Evolutionary conservation across 2,888 invertebrate species (phyloP).

Genomic region (Netelia virgata): DNA sequence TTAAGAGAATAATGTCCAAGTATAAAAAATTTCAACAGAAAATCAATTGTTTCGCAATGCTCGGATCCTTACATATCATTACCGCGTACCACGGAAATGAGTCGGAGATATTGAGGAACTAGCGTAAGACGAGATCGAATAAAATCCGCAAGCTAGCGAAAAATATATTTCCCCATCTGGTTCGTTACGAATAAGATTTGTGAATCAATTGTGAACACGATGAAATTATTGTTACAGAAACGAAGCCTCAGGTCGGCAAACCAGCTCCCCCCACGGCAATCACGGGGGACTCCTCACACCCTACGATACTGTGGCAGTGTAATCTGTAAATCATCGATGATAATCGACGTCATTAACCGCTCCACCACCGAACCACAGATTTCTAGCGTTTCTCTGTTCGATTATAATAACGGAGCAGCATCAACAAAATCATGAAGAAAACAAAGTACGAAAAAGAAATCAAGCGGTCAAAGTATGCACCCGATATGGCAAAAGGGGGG

Average conservation of each 20-base stretch:
- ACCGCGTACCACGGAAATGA: too few relatives aligned
- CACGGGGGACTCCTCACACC: slow-evolving; percentile 95
- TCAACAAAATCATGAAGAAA: slow-evolving; percentile 66
- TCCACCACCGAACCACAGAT: slow-evolving; percentile 50
- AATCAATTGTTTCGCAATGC: too few relatives aligned
- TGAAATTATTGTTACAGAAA: slow-evolving; percentile 88
- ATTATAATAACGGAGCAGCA: slow-evolving; percentile 17
- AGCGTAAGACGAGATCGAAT: slow-evolving; percentile 46
- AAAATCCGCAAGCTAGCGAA: slow-evolving; percentile 32
- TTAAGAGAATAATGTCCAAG: too few relatives aligned
- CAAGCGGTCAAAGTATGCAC: slow-evolving; percentile 37
- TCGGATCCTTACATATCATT: too few relatives aligned
- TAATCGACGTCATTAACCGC: slow-evolving; percentile 57
- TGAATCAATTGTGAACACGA: slow-evolving; percentile 18
- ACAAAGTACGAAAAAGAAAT: slow-evolving; percentile 30
- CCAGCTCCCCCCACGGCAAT: slow-evolving; percentile 85
- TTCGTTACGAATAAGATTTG: background rate
- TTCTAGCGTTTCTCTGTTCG: slow-evolving; percentile 52
- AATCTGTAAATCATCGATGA: slow-evolving; percentile 90
- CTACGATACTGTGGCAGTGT: slow-evolving; percentile 99
- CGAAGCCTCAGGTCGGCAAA: slow-evolving; percentile 93
- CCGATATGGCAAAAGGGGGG: slow-evolving; percentile 62
- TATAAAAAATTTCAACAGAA: too few relatives aligned
- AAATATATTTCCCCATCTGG: slow-evolving; percentile 23
- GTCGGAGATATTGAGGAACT: slow-evolving; percentile 21